Percentiles rank a stretch among this genome's conserved stretches.
These are phyloP conservation scores for Leucophora obtusa DNA, from an alignment of 2,888 invertebrate species.

Conservation along the genomic window DNA sequence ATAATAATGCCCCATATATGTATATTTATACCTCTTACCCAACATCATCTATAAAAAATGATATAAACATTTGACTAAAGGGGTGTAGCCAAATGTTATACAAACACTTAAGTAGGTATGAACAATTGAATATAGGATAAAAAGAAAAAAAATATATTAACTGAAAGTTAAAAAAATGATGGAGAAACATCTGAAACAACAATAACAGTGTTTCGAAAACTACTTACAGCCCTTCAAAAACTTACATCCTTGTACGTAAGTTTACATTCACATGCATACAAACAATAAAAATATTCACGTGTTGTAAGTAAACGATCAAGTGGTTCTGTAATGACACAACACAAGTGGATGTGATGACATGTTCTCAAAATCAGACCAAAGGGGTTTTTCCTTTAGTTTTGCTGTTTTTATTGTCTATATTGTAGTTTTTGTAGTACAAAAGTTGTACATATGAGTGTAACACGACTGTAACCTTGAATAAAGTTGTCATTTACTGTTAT, in stretches of 20 bases:
- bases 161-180: neutral
- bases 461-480: neutral
- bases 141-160: neutral
- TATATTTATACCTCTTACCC: neutral
- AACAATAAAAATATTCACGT: constrained; percentile 7
- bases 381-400: constrained; percentile 11
- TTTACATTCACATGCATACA: neutral
- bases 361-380: constrained; percentile 62
- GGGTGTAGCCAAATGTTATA: constrained; percentile 36
- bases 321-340: constrained; percentile 71
- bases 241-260: neutral
- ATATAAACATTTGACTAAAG: constrained; percentile 34
- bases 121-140: constrained; percentile 39
- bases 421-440: neutral
- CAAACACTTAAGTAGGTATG: constrained; percentile 30
- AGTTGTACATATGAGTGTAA: neutral
- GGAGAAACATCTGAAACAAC: constrained; percentile 4
- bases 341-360: constrained; percentile 71
- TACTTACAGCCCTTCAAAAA: constrained; percentile 1
- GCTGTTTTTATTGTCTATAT: neutral
- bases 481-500: neutral
- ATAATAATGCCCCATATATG: neutral
- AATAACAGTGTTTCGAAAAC: neutral
- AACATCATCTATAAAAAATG: constrained; percentile 11
- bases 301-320: constrained; percentile 68